Evolutionary conservation across 2,113 vertebrate genomes (phyloP), one percentile per base, ranked within the genome.

Genomic region (Phyllopteryx taeniolatus): DNA sequence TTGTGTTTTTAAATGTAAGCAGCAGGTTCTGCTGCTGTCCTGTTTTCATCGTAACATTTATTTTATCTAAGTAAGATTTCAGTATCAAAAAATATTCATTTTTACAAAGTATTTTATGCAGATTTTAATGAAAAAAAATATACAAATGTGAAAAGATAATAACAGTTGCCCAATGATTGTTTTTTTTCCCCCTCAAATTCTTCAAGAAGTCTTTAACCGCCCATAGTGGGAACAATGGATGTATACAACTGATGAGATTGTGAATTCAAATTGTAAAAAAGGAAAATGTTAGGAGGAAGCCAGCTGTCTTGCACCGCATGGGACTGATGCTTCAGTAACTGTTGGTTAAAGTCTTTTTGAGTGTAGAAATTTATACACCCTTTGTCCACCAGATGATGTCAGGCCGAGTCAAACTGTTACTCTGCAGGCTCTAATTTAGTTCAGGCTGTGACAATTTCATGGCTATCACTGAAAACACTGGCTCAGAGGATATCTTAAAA

Each of bases 381-480:
- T 64, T 12, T 43, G 8, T 62, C 33, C 33, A 62, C 66, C 35
- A 20, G 17, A 12, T 35, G 43, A 22, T 64, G 46, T 73, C 57
- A 71, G 27, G 76, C 68, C 66, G 42, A 69, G 66, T 71, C 20
- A 44, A 49, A 71, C 68, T 77, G 64, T 46, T 78, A 31, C 59
- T 67, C 75, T 66, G 33, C 74, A 72, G 68, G 27, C 53, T 73
- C 69, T 67, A 79, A 78, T 79, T 77, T 72, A 64, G 62, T 53
- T 51, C 47, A 63, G 46, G 67, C 74, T 69, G 56, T 74, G 72
- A 68, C 78, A 75, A n/a, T 71, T 70, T 77, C 5, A 42, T 62
- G 73, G 53, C 43, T 71, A 72, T 82, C 67, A 80, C 73, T 71
- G 27, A 14, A 75, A 78, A 61, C 71, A 75, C 71, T 76, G 70